Conservation (phyloP, 2,113 vertebrate genomes). For the Brachirus orientalis region DNA sequence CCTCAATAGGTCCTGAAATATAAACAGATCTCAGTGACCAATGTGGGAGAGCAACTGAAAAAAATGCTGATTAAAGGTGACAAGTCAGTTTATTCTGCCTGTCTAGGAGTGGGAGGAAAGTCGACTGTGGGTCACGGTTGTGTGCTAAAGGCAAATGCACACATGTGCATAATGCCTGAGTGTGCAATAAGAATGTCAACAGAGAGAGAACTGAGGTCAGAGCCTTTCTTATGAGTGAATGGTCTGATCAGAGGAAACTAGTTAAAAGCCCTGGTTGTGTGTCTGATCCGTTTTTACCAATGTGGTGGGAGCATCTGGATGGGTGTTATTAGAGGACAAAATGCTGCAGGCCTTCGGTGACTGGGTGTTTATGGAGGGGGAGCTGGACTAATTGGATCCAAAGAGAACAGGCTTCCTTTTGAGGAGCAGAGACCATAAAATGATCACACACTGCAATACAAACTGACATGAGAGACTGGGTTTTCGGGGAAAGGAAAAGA, state of each 20-base stretch:
- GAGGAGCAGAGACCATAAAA: constrained; percentile 21
- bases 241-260: constrained; percentile 35
- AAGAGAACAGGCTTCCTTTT: constrained; percentile 42
- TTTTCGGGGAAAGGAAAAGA: too few species aligned
- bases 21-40: too few species aligned
- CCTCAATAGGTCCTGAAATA: too few species aligned
- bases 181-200: constrained; percentile 30
- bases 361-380: constrained; percentile 58
- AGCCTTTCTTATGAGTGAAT: constrained; percentile 13
- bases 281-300: constrained; percentile 53
- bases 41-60: too few species aligned
- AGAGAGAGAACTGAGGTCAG: too few species aligned
- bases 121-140: neutral
- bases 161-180: neutral
- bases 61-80: too few species aligned
- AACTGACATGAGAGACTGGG: too few species aligned
- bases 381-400: constrained; percentile 66
- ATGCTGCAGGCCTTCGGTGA: constrained; percentile 50
- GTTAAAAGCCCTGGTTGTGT: constrained; percentile 35
- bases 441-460: constrained; percentile 34
- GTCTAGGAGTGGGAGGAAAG: neutral
- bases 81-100: too few species aligned
- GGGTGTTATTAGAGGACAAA: constrained; percentile 64
- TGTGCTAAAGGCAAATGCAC: neutral
- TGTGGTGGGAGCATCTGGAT: constrained; percentile 67